phyloP scores from a whole-genome alignment of 1,140 invertebrate species.

The Schlechtendalia chinensis region DNA sequence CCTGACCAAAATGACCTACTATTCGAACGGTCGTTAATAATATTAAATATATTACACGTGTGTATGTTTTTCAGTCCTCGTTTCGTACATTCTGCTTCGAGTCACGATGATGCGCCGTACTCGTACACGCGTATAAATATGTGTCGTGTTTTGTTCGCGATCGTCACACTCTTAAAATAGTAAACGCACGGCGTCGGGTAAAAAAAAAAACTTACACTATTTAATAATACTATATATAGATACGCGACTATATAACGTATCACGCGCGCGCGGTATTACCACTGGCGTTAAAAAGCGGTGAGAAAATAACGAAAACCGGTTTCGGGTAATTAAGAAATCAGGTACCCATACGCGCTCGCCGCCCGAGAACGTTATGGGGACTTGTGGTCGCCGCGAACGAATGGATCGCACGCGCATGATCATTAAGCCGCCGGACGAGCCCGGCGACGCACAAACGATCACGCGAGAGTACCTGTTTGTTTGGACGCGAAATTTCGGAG shows the following conservation, averaged over 20 bases:
- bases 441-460: too few relatives aligned
- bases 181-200: too few relatives aligned
- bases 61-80: too few relatives aligned
- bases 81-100: neutral
- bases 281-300: neutral
- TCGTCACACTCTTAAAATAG: neutral
- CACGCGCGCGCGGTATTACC: neutral
- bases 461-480: too few relatives aligned
- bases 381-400: too few relatives aligned
- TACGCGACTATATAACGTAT: too few relatives aligned
- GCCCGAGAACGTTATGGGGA: too few relatives aligned
- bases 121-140: neutral
- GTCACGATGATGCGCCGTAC: neutral
- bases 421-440: too few relatives aligned
- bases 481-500: too few relatives aligned
- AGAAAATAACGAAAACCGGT: conserved; percentile 7
- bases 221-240: too few relatives aligned
- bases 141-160: neutral
- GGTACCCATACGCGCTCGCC: neutral
- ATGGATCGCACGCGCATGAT: too few relatives aligned
- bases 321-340: conserved; percentile 23
- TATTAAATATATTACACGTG: neutral
- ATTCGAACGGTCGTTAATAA: conserved; percentile 4
- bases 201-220: neutral
- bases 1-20: conserved; percentile 8